Percentiles rank a stretch among this genome's conserved stretches.
Conservation (phyloP, 2,888 invertebrate species). For the Auanema sp. region DNA sequence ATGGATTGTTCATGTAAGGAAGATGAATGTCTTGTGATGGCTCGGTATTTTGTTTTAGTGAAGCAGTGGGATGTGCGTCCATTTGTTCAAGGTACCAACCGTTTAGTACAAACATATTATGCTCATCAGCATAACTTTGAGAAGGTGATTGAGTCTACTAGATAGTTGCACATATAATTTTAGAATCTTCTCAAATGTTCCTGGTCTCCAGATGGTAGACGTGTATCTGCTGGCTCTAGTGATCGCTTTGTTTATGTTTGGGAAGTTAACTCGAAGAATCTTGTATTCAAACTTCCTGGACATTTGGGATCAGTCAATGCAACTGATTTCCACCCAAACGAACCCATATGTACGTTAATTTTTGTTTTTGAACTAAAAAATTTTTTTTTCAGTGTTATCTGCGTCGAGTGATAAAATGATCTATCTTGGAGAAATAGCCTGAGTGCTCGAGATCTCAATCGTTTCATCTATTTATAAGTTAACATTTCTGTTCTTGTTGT, state of each 20-base stretch:
- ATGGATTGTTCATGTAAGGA: constrained; percentile 83
- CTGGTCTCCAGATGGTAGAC: constrained; percentile 90
- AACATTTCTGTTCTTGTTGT: too few species aligned
- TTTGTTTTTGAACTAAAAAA: constrained; percentile 7
- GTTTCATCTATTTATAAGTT: background rate
- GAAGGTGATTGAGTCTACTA: too few species aligned
- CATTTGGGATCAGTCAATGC: constrained; percentile 97
- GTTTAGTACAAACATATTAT: constrained; percentile 84
- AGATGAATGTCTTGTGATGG: background rate
- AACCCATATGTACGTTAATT: constrained; percentile 77
- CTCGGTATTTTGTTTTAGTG: constrained; percentile 66
- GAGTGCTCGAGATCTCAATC: constrained; percentile 5
- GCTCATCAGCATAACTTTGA: constrained; percentile 98
- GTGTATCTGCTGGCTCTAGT: constrained; percentile 83
- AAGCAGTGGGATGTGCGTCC: constrained; percentile 96
- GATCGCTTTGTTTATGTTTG: constrained; percentile 94
- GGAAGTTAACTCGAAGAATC: constrained; percentile 88
- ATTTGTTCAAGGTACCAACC: constrained; percentile 82
- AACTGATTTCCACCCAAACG: constrained; percentile 88
- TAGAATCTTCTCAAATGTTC: constrained; percentile 85
- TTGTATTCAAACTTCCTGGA: constrained; percentile 93
- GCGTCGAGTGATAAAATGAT: constrained; percentile 93
- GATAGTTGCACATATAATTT: constrained; percentile 34
- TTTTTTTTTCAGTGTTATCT: constrained; percentile 76
- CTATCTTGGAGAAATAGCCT: constrained; percentile 87